phyloP scores from a whole-genome alignment of 1,140 invertebrate species.

The Zophobas atratus region DNA sequence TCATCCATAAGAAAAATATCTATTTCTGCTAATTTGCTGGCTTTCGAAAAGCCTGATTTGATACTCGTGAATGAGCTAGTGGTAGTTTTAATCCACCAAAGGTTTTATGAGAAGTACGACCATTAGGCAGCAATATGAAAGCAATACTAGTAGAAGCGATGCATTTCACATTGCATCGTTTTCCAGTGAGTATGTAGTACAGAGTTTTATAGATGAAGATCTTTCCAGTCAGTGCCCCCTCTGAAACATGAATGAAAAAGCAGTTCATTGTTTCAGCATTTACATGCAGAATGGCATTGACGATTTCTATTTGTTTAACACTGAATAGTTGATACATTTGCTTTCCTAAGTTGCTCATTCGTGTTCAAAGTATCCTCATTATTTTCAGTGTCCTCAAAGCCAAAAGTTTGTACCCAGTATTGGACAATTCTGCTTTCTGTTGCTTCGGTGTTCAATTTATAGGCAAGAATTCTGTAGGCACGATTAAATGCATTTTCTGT shows the following conservation, averaged over 20 bases:
- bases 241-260: constrained; percentile 57
- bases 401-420: too few species aligned
- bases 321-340: too few species aligned
- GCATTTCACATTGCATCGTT: constrained; percentile 49
- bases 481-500: too few species aligned
- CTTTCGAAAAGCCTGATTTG: constrained; percentile 23
- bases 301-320: too few species aligned
- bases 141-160: constrained; percentile 62
- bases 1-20: constrained; percentile 62
- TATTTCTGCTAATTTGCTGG: constrained; percentile 51
- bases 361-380: too few species aligned
- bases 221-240: constrained; percentile 56
- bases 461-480: neutral
- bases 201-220: constrained; percentile 59
- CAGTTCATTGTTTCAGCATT: too few species aligned
- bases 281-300: too few species aligned
- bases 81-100: constrained; percentile 58
- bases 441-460: neutral
- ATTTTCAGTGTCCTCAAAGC: too few species aligned
- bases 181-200: constrained; percentile 16
- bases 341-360: too few species aligned
- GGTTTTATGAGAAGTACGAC: constrained; percentile 60
- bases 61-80: constrained; percentile 50
- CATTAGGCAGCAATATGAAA: constrained; percentile 56
- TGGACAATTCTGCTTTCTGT: neutral